phyloP scores from a whole-genome alignment of 2,888 invertebrate species.

The Andrena haemorrhoa region DNA sequence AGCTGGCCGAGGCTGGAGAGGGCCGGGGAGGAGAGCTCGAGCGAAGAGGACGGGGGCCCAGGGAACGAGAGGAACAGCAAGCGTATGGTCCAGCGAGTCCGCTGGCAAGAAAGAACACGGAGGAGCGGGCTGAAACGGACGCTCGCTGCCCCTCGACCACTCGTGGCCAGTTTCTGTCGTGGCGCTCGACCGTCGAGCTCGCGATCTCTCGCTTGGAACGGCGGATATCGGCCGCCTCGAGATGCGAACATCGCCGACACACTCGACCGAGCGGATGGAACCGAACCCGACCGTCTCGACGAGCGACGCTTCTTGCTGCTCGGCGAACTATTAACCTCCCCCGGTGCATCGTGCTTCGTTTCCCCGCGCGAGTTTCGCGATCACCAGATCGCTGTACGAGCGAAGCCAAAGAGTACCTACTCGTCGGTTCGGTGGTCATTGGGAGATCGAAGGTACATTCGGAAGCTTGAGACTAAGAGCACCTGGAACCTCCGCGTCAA shows the following conservation, averaged over 20 bases:
- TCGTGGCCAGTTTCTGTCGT: constrained; percentile 81
- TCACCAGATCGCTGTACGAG: not conserved
- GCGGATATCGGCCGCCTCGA: constrained; percentile 60
- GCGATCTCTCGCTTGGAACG: constrained; percentile 64
- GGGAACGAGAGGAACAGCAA: constrained; percentile 55
- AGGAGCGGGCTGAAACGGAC: constrained; percentile 61
- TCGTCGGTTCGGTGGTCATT: not conserved
- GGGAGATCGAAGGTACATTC: constrained; percentile 41
- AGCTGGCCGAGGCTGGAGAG: not conserved
- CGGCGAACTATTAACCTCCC: constrained; percentile 14
- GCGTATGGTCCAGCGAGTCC: constrained; percentile 50
- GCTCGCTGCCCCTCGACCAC: constrained; percentile 61
- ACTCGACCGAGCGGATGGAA: constrained; percentile 13
- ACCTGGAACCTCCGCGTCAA: not conserved
- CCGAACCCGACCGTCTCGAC: constrained; percentile 7
- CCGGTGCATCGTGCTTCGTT: not conserved
- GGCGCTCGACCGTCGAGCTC: constrained; percentile 80
- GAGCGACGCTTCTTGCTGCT: constrained; percentile 1
- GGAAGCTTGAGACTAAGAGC: not conserved
- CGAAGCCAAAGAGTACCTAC: not conserved
- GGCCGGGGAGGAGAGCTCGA: constrained; percentile 23
- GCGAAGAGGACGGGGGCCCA: constrained; percentile 43
- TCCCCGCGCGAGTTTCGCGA: not conserved
- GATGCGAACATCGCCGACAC: constrained; percentile 66
- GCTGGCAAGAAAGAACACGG: constrained; percentile 59